Evolutionary conservation across 1,140 invertebrate genomes (phyloP), one percentile per base, ranked within the genome.

Genomic region (Spodoptera frugiperda): DNA sequence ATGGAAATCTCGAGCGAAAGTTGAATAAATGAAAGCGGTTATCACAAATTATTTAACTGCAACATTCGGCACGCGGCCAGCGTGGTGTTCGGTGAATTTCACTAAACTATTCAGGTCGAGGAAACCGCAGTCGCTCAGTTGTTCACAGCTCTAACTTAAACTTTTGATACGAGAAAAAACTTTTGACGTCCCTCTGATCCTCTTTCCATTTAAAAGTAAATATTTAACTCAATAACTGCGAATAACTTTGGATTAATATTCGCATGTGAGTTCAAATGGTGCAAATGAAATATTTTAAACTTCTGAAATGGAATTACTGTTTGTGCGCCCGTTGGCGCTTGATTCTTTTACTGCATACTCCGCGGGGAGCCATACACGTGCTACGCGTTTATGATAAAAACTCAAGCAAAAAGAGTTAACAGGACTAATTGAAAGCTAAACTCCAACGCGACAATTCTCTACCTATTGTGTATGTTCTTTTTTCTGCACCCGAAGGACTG

Each of bases 31-130:
- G 84, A 88, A 87, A 88, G 89, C 86, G 87, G 90, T 91, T 91
- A 92, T 92, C 90, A 89, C 89, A 90, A 92, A 91, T 92, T 91
- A 92, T 92, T 91, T 91, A 90, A 91, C 82, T 90, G 88, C 85
- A 89, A 89, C 86, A 87, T 89, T 93, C 89, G 91, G 91, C 90
- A 87, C 86, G 81, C 82, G 86, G 90, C 90, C 91, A 91, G 85
- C 87, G 78, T 84, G 77, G 74, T 85, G 83, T 87, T 88, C 84
- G 83, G 72, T 80, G 86, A 90, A 88, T 88, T 91, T 86, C 85
- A 88, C 89, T 90, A 84, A 93, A 89, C 88, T 91, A 93, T 91
- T 91, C 89, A 90, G 89, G 85, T 88, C 89, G 89, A 85, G 85
- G 85, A 93, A 90, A 90, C 90, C 91, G 86, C 90, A 91, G 77